Base-by-base conservation (phyloP, 2,888 invertebrate genomes). In the Sabellastarte sp. region DNA sequence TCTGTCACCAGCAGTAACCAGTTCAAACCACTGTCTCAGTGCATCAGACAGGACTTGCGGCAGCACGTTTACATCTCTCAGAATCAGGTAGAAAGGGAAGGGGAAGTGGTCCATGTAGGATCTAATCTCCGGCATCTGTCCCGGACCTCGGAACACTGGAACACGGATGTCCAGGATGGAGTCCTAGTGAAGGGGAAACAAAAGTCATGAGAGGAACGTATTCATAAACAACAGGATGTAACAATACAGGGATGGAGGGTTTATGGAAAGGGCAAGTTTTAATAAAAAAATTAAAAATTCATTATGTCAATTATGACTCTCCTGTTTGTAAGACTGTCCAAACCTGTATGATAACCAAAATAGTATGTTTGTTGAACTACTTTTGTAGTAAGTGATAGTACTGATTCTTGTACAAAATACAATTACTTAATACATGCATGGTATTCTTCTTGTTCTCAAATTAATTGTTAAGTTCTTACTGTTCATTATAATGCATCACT, bases 11-110 rank as follows among this genome's bases (percentile, higher is more conserved):
- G 69, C 65, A 3, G 69, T 72, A 31, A 73, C 72, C 24, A 98
- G 86, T 86, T 99, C 98, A 83, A 99, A 99, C 99, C 99, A 99
- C 81, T 99, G 98, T 64, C 97, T 86, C 67, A 99, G 87, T 0
- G 98, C 97, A 83, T 99, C 97, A 74, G 97, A 93, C 32, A 99
- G 86, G 1, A 96, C 93, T 41, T 89, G 87, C 0, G 99, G 98
- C 64, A 99, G 85, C 31, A 91, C 90, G 67, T 90, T 89, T 76
- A 97, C 90, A 79, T 98, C 94, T 64, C 93, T 86, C 32, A 99
- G 88, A 76, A 99, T 91, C 58, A 99, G 88, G 84, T 99, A 99
- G 87, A 94, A 98, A 0, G 97, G 96, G 84, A 99, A 99, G 0
- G 99, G 99, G 85, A 99, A 99, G 57, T 89, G 89, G 77, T 97